phyloP scores from a whole-genome alignment of 2,797 vertebrate genomes.

The Phataginus tetradactyla region DNA sequence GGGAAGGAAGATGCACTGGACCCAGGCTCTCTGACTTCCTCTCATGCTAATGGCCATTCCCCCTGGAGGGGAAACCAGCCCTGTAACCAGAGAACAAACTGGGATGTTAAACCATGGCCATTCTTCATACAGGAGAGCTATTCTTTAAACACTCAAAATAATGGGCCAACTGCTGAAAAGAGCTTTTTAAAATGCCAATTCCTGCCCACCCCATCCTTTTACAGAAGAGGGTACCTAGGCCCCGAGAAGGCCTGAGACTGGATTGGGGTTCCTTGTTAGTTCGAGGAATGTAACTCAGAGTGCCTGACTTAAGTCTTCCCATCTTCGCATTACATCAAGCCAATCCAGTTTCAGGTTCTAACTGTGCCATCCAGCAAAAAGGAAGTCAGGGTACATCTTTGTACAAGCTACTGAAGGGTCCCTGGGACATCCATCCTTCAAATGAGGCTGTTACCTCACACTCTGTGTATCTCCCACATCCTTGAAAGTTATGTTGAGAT shows the following conservation, averaged over 20 bases:
- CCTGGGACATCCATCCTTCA: accelerated
- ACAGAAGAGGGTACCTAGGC: neutral
- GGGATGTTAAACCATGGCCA: neutral
- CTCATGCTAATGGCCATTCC: neutral
- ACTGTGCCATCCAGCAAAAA: accelerated
- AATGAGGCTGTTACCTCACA: accelerated
- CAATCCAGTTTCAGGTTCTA: neutral
- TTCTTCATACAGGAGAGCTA: neutral
- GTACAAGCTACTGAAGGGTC: neutral
- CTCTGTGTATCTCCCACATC: too few relatives aligned
- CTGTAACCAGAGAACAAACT: neutral
- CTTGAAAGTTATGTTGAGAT: neutral
- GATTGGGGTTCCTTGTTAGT: neutral
- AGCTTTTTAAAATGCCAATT: neutral
- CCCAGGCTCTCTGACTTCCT: neutral
- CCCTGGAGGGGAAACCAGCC: neutral
- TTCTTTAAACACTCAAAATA: neutral
- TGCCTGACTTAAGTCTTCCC: too few relatives aligned
- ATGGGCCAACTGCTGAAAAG: neutral
- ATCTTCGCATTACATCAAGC: neutral
- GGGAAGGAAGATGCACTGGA: accelerated
- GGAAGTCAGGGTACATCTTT: accelerated
- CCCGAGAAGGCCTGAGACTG: neutral
- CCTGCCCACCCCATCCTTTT: neutral
- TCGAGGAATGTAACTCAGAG: neutral